Conservation (phyloP, 2,113 vertebrate species). For the Mugil cephalus region DNA sequence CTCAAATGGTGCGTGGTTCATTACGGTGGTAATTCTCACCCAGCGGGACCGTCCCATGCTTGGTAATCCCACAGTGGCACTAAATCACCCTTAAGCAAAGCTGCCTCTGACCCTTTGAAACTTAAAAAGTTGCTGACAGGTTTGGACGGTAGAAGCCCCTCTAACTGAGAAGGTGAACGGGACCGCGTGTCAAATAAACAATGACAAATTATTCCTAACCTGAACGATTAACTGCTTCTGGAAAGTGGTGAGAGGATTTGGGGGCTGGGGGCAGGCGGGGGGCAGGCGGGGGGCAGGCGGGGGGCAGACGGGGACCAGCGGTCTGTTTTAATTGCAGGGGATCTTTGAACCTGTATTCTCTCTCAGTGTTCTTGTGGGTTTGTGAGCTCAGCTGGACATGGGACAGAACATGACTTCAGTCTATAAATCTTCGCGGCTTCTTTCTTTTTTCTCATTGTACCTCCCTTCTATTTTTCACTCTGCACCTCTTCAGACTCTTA, state of each 20-base stretch:
- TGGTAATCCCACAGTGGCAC: conserved; percentile 56
- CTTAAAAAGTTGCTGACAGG: conserved; percentile 58
- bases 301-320: neutral
- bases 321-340: conserved; percentile 42
- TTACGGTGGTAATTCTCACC: conserved; percentile 68
- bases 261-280: neutral
- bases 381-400: conserved; percentile 73
- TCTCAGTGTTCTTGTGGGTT: conserved; percentile 51
- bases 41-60: conserved; percentile 60
- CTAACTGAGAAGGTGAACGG: conserved; percentile 17
- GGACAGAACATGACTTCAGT: conserved; percentile 77
- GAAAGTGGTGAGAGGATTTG: conserved; percentile 13
- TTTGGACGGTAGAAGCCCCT: conserved; percentile 4
- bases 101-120: conserved; percentile 55
- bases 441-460: conserved; percentile 48
- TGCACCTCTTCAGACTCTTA: conserved; percentile 44
- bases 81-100: conserved; percentile 66
- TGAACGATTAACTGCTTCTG: conserved; percentile 29
- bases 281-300: neutral
- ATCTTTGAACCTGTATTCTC: conserved; percentile 52
- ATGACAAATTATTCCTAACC: conserved; percentile 45
- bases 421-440: conserved; percentile 63
- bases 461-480: conserved; percentile 35
- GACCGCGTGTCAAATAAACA: conserved; percentile 59
- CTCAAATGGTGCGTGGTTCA: conserved; percentile 67